These are phyloP conservation scores for Montifringilla adamsi DNA, from an alignment of 2,113 vertebrate genomes.

Conservation along the genomic window DNA sequence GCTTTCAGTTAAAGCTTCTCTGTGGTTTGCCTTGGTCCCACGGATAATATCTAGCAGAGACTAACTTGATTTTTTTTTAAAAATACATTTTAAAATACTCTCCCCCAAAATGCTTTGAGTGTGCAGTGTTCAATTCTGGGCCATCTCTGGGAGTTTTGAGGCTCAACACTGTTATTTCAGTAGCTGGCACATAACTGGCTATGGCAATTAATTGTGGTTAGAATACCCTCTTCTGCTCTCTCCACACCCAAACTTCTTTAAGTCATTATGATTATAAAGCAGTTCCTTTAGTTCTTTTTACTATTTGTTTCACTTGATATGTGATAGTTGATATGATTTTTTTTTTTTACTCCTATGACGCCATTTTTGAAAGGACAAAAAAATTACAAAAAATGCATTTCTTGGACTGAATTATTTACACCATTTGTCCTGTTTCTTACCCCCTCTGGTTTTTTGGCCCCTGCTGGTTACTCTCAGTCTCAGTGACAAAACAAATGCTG, in stretches of 20 bases:
- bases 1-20: neutral
- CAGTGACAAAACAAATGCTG: neutral
- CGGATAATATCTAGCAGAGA: neutral
- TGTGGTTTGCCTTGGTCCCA: neutral
- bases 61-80: neutral
- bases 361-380: neutral
- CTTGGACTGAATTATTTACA: neutral
- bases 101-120: neutral
- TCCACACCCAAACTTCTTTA: neutral
- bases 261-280: neutral
- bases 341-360: neutral
- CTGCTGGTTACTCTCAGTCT: neutral
- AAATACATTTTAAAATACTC: neutral
- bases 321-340: neutral
- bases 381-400: neutral
- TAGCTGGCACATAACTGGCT: neutral
- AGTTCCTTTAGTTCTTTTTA: neutral
- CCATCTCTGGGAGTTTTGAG: neutral
- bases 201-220: neutral
- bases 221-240: neutral
- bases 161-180: neutral
- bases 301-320: neutral
- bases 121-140: neutral
- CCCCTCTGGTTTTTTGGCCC: neutral
- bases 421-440: neutral